These are phyloP conservation scores for Coenobita brevimanus DNA, from an alignment of 1,140 invertebrate genomes.

Conservation along the genomic window DNA sequence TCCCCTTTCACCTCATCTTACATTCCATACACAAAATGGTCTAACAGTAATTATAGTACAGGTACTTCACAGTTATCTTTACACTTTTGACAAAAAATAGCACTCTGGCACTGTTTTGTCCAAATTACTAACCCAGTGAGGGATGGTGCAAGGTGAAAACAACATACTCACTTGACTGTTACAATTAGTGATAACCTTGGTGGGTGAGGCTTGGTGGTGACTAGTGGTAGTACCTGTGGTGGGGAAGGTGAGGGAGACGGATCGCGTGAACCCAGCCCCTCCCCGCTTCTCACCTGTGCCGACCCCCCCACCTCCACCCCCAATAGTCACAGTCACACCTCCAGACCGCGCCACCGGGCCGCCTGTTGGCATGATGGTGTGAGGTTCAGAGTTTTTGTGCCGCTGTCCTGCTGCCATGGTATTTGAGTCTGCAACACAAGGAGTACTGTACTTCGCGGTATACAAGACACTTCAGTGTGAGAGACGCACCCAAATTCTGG, in stretches of 20 bases:
- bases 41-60: too few species aligned
- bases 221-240: slow-evolving; percentile 36
- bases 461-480: too few species aligned
- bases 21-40: too few species aligned
- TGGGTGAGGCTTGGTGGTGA: slow-evolving; percentile 30
- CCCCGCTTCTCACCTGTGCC: slow-evolving; percentile 51
- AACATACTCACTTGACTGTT: slow-evolving; percentile 56
- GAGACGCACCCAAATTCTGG: too few species aligned
- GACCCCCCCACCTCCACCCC: not conserved
- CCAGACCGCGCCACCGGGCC: slow-evolving; percentile 50
- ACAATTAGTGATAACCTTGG: slow-evolving; percentile 62
- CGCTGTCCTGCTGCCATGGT: slow-evolving; percentile 7
- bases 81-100: too few species aligned
- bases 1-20: too few species aligned
- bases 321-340: slow-evolving; percentile 55
- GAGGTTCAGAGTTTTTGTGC: slow-evolving; percentile 36
- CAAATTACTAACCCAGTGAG: too few species aligned
- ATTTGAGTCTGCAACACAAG: too few species aligned
- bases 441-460: too few species aligned
- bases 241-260: slow-evolving; percentile 62
- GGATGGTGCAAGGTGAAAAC: too few species aligned
- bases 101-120: too few species aligned
- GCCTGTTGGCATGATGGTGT: not conserved
- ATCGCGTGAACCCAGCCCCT: slow-evolving; percentile 41
- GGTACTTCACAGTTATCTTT: too few species aligned